A percentile compares a stretch with the other conserved stretches of the same genome.
phyloP scores from a whole-genome alignment of 1,140 invertebrate species.

The Spodoptera frugiperda region DNA sequence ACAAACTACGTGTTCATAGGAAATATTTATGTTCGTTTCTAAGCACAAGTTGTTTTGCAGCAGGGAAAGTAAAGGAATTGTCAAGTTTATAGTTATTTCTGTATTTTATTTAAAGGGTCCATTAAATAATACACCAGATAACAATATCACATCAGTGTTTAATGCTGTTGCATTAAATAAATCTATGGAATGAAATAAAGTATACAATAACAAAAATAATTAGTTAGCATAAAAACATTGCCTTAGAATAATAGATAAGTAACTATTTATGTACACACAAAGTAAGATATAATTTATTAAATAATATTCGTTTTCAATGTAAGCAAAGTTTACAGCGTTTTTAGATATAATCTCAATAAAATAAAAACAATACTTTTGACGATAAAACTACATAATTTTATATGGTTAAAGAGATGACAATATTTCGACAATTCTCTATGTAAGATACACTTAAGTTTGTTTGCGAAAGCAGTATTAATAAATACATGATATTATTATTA shows the following conservation, averaged over 20 bases:
- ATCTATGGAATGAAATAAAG: slow-evolving; percentile 70
- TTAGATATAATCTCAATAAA: slow-evolving; percentile 19
- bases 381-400: background rate
- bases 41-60: too few relatives aligned
- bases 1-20: too few relatives aligned
- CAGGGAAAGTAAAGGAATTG: too few relatives aligned
- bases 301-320: slow-evolving; percentile 5
- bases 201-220: slow-evolving; percentile 54
- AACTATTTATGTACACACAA: slow-evolving; percentile 18
- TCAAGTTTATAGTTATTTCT: too few relatives aligned
- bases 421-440: too few relatives aligned
- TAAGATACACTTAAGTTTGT: too few relatives aligned
- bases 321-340: slow-evolving; percentile 5
- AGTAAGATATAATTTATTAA: slow-evolving; percentile 27
- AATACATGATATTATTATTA: too few relatives aligned
- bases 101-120: background rate
- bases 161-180: slow-evolving; percentile 61
- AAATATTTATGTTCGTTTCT: too few relatives aligned
- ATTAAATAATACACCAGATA: slow-evolving; percentile 51
- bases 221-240: slow-evolving; percentile 49
- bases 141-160: slow-evolving; percentile 66
- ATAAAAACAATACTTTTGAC: background rate
- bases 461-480: too few relatives aligned
- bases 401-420: background rate
- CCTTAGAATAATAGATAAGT: slow-evolving; percentile 44